Percentiles rank a stretch among this genome's conserved stretches.
phyloP scores from a whole-genome alignment of 2,888 invertebrate species.

The Phengaris alcon region DNA sequence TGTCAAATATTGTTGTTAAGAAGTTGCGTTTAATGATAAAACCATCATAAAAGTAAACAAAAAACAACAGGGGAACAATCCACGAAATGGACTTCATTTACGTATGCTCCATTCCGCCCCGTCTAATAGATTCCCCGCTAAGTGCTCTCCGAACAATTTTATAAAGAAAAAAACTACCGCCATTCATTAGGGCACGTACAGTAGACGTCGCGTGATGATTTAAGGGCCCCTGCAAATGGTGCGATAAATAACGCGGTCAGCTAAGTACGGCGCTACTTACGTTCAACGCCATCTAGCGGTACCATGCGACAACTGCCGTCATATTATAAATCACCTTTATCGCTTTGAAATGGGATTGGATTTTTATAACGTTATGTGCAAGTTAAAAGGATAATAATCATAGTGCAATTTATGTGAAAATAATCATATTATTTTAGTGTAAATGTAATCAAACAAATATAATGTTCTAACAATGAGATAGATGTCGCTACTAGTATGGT shows the following conservation, averaged over 20 bases:
- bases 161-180: slow-evolving; percentile 70
- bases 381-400: background rate
- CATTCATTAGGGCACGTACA: slow-evolving; percentile 75
- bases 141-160: slow-evolving; percentile 72
- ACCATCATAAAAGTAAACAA: slow-evolving; percentile 3
- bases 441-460: slow-evolving; percentile 43
- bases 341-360: slow-evolving; percentile 3
- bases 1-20: no score
- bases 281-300: slow-evolving; percentile 63
- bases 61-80: slow-evolving; percentile 11
- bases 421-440: background rate
- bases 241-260: slow-evolving; percentile 78
- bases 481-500: slow-evolving; percentile 49
- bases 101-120: slow-evolving; percentile 48
- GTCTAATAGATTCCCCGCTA: slow-evolving; percentile 70
- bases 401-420: background rate
- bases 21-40: background rate
- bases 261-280: slow-evolving; percentile 67
- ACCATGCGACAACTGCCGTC: slow-evolving; percentile 41
- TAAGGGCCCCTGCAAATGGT: slow-evolving; percentile 74
- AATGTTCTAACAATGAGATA: slow-evolving; percentile 41
- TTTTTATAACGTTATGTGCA: background rate
- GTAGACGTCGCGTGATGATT: slow-evolving; percentile 75
- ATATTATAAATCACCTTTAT: slow-evolving; percentile 49
- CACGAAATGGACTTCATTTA: slow-evolving; percentile 13